Evolutionary conservation across 2,113 vertebrate species (phyloP), one percentile per base, ranked within the genome.

Genomic region (Syngnathus typhle): DNA sequence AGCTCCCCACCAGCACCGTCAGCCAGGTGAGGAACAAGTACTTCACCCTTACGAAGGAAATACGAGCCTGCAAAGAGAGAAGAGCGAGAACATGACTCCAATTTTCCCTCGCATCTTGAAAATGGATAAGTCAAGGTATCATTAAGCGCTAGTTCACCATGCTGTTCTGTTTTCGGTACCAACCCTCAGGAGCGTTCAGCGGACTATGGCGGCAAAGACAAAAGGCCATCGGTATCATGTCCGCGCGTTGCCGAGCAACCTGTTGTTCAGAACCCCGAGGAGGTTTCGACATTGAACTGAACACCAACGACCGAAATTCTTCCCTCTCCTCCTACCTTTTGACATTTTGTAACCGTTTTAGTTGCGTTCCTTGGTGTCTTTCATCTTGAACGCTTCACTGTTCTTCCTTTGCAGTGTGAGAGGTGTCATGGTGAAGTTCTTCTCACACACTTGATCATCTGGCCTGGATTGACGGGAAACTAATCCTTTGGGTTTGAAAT

Each of bases 1-100:
- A 99, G 90, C 97, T 98, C 84, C 96, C 93, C 83, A 98, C 89
- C 82, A 99, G 95, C 81, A 98, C 95, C 0, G 89, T 94, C 89
- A 99, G 79, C 97, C 97, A 99, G 64, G 95, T 96, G 27, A 98
- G 92, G 87, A 99, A 99, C 85, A 99, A 93, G 81, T 95, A 98
- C 86, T 98, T 99, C 89, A 98, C 94, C 79, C 95, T 91, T 72
- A 95, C 84, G n/a, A 95, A 96, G 2, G 96, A 97, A 87, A 98
- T 92, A 72, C 92, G 94, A 85, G 94, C 93, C 97, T 99, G 67
- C 7, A 52, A 74, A 0, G 64, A 64, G 1, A 66, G 11, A 74
- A 47, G 44, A 47, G 44, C 44, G 16, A 46, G 13, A 16, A 5
- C 44, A 5, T 47, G 0, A 47, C 15, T 18, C 15, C 44, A 47